These are phyloP conservation scores for Lucilia sericata DNA, from an alignment of 1,140 invertebrate genomes.

Conservation along the genomic window DNA sequence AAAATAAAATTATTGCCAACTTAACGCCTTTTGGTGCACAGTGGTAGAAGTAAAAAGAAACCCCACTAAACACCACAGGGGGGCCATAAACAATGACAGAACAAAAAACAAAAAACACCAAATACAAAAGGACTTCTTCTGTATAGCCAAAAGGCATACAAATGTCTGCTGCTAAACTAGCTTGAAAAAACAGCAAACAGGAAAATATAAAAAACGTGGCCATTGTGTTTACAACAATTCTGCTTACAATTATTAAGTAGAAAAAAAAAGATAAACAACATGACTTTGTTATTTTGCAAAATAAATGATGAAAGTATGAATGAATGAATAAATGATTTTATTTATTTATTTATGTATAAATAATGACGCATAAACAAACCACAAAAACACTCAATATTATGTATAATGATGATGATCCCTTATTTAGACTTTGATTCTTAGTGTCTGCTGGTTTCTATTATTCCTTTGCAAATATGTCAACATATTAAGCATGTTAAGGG, in stretches of 20 bases:
- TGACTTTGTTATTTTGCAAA: not conserved
- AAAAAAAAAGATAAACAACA: not conserved
- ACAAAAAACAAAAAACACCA: not conserved
- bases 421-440: constrained; percentile 9
- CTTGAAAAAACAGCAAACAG: not conserved
- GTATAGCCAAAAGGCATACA: not conserved
- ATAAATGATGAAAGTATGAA: not conserved
- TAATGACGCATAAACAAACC: not conserved
- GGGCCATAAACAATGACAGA: not conserved
- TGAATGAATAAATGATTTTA: not conserved
- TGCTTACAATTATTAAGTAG: not conserved
- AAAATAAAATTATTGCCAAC: constrained; percentile 23
- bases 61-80: not conserved
- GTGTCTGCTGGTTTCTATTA: not conserved
- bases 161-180: not conserved
- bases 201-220: not conserved
- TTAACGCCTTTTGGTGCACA: constrained; percentile 21
- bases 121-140: not conserved
- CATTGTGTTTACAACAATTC: not conserved
- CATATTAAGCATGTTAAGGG: not conserved
- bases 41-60: not conserved
- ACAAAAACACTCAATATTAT: not conserved
- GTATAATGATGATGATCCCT: not conserved
- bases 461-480: constrained; percentile 11
- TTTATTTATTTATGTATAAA: not conserved